phyloP scores from a whole-genome alignment of 2,113 vertebrate genomes.

The Oxygymnocypris stewartii region DNA sequence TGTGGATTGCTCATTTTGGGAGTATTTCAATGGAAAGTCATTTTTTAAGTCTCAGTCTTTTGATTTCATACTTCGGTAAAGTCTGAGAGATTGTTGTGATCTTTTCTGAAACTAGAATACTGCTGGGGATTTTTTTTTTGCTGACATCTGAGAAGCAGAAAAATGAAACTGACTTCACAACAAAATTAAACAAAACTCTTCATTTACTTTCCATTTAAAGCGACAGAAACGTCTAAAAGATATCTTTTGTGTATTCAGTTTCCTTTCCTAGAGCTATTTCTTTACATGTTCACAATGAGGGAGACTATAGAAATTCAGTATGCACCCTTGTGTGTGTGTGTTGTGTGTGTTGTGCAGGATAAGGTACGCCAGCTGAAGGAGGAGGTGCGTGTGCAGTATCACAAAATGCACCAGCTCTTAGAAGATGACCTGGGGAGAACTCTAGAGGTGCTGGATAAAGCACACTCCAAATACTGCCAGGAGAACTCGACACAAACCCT shows the following conservation, averaged over 20 bases:
- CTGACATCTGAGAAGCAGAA: neutral
- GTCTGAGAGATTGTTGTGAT: neutral
- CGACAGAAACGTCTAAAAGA: neutral
- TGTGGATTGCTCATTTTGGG: no score
- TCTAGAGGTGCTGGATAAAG: conserved; percentile 91
- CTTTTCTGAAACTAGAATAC: neutral
- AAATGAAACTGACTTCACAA: neutral
- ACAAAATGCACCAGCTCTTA: conserved; percentile 92
- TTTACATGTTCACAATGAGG: neutral
- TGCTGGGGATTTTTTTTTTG: neutral
- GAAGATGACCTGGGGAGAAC: conserved; percentile 91
- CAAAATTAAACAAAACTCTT: neutral
- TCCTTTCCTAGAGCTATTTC: neutral
- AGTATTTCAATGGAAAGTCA: neutral
- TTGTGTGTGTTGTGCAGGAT: conserved; percentile 76
- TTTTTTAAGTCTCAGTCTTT: neutral
- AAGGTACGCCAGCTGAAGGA: conserved; percentile 94
- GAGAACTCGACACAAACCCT: conserved; percentile 91
- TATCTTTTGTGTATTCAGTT: neutral
- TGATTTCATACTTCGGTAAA: neutral
- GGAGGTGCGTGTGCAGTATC: conserved; percentile 87
- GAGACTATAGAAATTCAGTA: neutral
- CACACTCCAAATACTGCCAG: conserved; percentile 85
- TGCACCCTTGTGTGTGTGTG: neutral
- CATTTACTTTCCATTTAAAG: neutral